phyloP scores from a whole-genome alignment of 2,797 vertebrate genomes.

The Microctenopoma lineatum region DNA sequence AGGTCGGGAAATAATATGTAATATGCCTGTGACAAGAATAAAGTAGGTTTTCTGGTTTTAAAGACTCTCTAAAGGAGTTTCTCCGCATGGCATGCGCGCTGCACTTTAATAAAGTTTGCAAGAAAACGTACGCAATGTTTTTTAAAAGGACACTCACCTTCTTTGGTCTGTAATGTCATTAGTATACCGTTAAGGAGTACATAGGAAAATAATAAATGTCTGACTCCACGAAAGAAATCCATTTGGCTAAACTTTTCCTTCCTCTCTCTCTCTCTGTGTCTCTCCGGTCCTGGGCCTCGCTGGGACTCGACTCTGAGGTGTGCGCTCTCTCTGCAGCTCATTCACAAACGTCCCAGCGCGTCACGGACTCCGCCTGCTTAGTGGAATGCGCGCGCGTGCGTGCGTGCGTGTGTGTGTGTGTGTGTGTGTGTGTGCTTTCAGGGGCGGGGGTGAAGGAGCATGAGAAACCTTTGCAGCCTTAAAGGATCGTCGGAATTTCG shows the following conservation, averaged over 20 bases:
- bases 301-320: conserved; percentile 58
- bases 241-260: conserved; percentile 69
- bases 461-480: conserved; percentile 48
- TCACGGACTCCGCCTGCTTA: conserved; percentile 74
- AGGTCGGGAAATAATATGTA: not conserved
- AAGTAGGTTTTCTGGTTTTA: conserved; percentile 36
- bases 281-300: conserved; percentile 49
- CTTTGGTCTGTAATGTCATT: conserved; percentile 82
- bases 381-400: conserved; percentile 73
- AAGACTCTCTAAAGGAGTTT: conserved; percentile 19
- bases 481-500: conserved; percentile 41
- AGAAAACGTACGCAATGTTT: not conserved
- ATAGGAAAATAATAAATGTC: conserved; percentile 78
- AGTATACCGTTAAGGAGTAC: conserved; percentile 81
- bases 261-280: conserved; percentile 2
- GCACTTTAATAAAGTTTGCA: conserved; percentile 4
- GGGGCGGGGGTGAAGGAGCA: conserved; percentile 24
- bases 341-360: conserved; percentile 77
- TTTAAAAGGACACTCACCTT: conserved; percentile 74
- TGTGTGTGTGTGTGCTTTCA: not conserved
- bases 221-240: conserved; percentile 76
- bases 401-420: conserved; percentile 17
- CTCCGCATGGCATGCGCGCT: conserved; percentile 50
- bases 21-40: conserved; percentile 8
- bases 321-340: conserved; percentile 69